Conservation (phyloP, 2,888 invertebrate genomes). For the Linnaemya tessellans region DNA sequence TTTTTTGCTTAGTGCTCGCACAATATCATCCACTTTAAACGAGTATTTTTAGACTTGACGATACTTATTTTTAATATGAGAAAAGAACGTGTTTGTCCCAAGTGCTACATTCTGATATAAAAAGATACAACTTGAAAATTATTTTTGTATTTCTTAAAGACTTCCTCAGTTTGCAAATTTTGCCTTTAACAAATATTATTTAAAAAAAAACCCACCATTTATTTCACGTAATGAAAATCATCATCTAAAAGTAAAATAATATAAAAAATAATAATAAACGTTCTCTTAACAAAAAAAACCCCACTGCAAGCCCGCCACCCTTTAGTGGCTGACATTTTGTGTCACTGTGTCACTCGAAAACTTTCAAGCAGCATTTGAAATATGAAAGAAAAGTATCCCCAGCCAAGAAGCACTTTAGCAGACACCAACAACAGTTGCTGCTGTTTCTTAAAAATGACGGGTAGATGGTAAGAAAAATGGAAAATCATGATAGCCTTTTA, state of each 20-base stretch:
- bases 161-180: too few relatives aligned
- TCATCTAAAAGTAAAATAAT: neutral
- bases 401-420: conserved; percentile 5
- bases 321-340: conserved; percentile 71
- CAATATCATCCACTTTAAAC: too few relatives aligned
- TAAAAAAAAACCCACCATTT: neutral
- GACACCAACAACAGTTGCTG: conserved; percentile 10
- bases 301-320: conserved; percentile 46
- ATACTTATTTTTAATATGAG: too few relatives aligned
- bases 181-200: too few relatives aligned
- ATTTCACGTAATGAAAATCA: neutral
- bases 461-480: neutral
- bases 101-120: too few relatives aligned
- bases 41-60: too few relatives aligned
- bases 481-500: conserved; percentile 58
- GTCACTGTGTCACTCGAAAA: conserved; percentile 71
- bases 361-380: conserved; percentile 61
- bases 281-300: neutral
- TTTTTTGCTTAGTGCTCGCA: too few relatives aligned
- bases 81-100: too few relatives aligned
- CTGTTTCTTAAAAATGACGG: conserved; percentile 9
- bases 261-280: neutral
- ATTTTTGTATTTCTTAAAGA: too few relatives aligned
- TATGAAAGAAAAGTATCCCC: conserved; percentile 30
- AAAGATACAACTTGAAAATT: too few relatives aligned